Conservation (phyloP, 1,140 invertebrate genomes). For the Neotoxoptera formosana region DNA sequence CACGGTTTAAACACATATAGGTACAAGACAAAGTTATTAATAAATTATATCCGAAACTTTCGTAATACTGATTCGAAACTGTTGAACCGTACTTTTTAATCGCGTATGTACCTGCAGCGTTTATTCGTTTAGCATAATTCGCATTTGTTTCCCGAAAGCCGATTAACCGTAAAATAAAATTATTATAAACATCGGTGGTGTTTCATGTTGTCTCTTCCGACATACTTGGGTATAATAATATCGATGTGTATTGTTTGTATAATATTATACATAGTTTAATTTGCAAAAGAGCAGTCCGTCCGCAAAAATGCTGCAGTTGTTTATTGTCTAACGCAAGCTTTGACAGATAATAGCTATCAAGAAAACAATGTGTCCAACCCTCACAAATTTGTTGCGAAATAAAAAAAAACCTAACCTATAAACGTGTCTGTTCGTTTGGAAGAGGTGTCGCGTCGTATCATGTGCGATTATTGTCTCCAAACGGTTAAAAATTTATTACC, state of each 20-base stretch:
- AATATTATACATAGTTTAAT: background rate
- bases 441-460: background rate
- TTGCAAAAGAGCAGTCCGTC: background rate
- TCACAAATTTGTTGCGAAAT: background rate
- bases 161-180: slow-evolving; percentile 4
- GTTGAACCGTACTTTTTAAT: slow-evolving; percentile 22
- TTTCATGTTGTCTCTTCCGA: background rate
- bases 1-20: background rate
- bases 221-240: background rate
- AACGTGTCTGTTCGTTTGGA: background rate
- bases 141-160: background rate
- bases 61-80: slow-evolving; percentile 7
- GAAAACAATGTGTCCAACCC: background rate
- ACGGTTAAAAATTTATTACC: background rate
- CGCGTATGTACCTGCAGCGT: background rate
- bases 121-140: background rate
- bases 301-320: background rate
- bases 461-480: background rate
- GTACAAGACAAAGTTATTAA: background rate
- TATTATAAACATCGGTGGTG: background rate
- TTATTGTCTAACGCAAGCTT: background rate
- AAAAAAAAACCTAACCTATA: background rate
- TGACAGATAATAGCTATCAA: background rate
- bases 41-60: background rate
- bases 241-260: background rate